phyloP scores from a whole-genome alignment of 2,888 invertebrate genomes.

The Hemicrepidius hirtus region DNA sequence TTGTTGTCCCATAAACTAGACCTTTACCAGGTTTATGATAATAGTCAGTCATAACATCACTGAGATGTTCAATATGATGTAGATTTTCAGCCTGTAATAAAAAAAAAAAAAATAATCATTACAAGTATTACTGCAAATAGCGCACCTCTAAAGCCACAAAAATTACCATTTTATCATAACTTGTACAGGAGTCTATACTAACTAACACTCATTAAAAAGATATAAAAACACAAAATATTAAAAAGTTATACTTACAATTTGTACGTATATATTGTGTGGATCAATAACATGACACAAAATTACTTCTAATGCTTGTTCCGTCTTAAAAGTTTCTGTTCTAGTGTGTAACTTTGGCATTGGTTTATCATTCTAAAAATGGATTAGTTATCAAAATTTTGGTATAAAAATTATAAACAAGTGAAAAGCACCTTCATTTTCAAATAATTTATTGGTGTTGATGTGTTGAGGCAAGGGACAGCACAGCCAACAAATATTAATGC shows the following conservation, averaged over 20 bases:
- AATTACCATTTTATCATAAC: too few relatives aligned
- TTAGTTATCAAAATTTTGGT: too few relatives aligned
- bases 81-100: constrained; percentile 58
- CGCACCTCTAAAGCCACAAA: too few relatives aligned
- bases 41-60: constrained; percentile 57
- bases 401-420: background rate
- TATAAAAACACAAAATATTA: too few relatives aligned
- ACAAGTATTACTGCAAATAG: too few relatives aligned
- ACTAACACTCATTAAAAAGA: background rate
- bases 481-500: constrained; percentile 57
- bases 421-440: constrained; percentile 23
- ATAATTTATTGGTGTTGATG: background rate
- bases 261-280: constrained; percentile 81
- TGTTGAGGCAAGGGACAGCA: constrained; percentile 45
- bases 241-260: constrained; percentile 72
- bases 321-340: constrained; percentile 64
- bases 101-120: background rate
- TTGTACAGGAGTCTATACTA: too few relatives aligned
- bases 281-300: constrained; percentile 76
- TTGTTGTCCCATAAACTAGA: background rate
- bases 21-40: constrained; percentile 56
- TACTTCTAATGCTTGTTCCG: constrained; percentile 72
- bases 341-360: constrained; percentile 55
- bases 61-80: constrained; percentile 58
- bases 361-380: constrained; percentile 28